Evolutionary conservation across 2,113 vertebrate species (phyloP).

Genomic region (Tupaia chinensis): DNA sequence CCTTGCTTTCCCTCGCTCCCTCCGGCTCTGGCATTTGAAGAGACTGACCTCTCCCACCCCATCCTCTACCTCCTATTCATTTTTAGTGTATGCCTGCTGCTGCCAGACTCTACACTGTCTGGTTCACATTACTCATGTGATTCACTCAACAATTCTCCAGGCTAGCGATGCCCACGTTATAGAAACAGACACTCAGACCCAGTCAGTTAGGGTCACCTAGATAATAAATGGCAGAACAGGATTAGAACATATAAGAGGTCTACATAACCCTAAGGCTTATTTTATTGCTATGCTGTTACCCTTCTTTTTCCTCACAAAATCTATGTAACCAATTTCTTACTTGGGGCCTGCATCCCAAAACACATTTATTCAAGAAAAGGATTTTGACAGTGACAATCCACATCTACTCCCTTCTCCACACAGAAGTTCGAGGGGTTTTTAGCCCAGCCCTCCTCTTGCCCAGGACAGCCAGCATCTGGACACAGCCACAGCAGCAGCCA

Average conservation of each 20-base stretch:
- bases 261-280: not conserved
- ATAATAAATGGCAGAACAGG: not conserved
- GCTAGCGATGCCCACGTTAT: not conserved
- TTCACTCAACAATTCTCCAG: not conserved
- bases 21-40: not conserved
- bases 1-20: too few species aligned
- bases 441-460: not conserved
- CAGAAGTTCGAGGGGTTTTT: not conserved
- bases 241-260: not conserved
- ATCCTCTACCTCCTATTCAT: not conserved
- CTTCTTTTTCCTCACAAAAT: not conserved
- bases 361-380: conserved; percentile 7
- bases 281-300: not conserved
- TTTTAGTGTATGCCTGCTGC: not conserved
- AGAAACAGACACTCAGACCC: not conserved
- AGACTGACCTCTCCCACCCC: not conserved
- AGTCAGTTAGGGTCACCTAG: not conserved
- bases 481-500: fast-evolving
- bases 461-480: not conserved
- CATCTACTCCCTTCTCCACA: not conserved
- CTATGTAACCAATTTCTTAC: not conserved
- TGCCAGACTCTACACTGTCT: not conserved
- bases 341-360: not conserved
- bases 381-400: not conserved
- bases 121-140: not conserved